Conservation (phyloP, 2,113 vertebrate species). For the Aptenodytes patagonicus region DNA sequence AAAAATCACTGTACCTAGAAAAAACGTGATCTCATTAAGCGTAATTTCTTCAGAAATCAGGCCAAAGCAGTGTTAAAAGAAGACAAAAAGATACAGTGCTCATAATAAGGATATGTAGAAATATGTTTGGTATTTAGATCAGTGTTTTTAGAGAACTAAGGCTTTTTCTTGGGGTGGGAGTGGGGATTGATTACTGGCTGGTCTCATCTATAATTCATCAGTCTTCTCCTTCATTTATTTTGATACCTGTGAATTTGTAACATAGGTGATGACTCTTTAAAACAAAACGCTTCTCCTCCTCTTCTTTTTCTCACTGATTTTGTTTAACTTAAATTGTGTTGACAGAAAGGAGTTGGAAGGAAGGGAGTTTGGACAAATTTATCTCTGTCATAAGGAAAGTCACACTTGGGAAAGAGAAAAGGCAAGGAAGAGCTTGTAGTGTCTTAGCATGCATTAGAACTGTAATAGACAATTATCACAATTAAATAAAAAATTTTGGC, state of each 20-base stretch:
- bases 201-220: neutral
- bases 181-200: neutral
- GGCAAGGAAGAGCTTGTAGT: neutral
- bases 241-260: constrained; percentile 30
- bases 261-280: neutral
- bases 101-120: neutral
- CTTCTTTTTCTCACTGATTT: constrained; percentile 36
- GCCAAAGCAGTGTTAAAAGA: neutral
- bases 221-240: constrained; percentile 11
- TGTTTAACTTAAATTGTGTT: constrained; percentile 20
- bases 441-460: constrained; percentile 7
- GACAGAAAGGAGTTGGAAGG: constrained; percentile 11
- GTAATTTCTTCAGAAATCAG: neutral
- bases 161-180: neutral
- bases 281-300: constrained; percentile 15
- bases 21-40: neutral
- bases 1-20: neutral
- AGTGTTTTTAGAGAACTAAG: neutral
- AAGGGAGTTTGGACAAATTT: constrained; percentile 6
- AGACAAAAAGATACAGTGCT: neutral
- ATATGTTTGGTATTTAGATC: neutral
- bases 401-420: neutral
- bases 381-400: neutral
- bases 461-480: neutral
- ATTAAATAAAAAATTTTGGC: neutral